Evolutionary conservation across 1,140 invertebrate species (phyloP), one percentile per base, ranked within the genome.

Genomic region (Glossosoma conforme): DNA sequence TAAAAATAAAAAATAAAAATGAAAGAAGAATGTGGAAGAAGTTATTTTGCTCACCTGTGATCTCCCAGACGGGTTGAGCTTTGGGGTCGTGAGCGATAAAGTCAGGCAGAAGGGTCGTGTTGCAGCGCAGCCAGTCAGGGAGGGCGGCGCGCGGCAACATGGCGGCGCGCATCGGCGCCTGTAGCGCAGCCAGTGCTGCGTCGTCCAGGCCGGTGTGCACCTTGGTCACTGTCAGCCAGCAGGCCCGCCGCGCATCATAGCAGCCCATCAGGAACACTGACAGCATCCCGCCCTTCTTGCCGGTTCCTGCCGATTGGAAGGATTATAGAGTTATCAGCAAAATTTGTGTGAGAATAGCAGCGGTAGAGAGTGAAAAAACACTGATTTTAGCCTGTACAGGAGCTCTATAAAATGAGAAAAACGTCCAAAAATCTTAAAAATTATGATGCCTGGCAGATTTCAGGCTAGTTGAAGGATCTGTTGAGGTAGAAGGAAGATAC

Each of bases 231-330:
- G 91, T 94, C 42, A 87, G 82, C 85, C 89, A 95, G 20, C 77
- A 70, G 30, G 82, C 72, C n/a, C 67, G 77, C 0, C 63, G 63
- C 18, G 73, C 72, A 66, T 95, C 85, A 51, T 85, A 85, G 61
- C 89, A 92, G 1, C 93, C 92, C 90, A 96, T 93, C 10, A 97
- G 72, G 65, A 96, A 96, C 30, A 93, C 81, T 11, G 91, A 95
- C 79, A 93, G 87, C 69, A 94, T 87, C 2, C 92, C 92, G 52
- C 92, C 91, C 78, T 94, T 95, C 61, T 88, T 87, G 2, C 92
- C 93, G 17, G 90, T 92, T 19, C 72, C 72, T 75, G 56, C 24
- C 6, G n/a, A 47, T 13, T 51, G n/a, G n/a, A n/a, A n/a, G n/a
- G n/a, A n/a, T n/a, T n/a, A n/a, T n/a, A n/a, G n/a, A n/a, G n/a